Evolutionary conservation across 2,888 invertebrate species (phyloP).

Genomic region (Plebejus melissa): DNA sequence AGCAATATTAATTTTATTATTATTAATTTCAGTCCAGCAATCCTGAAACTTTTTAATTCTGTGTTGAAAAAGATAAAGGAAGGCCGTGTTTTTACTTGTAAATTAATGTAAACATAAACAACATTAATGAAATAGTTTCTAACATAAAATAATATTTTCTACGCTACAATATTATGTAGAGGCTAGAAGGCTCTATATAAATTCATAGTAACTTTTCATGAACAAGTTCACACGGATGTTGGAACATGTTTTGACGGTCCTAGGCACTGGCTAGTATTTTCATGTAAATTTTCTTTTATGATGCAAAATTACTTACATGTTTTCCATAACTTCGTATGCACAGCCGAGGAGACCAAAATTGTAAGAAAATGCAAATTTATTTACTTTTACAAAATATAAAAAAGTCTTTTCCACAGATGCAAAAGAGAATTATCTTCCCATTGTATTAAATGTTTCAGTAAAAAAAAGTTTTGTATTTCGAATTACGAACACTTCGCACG

Average conservation of each 20-base stretch:
- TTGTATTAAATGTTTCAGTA: conserved; percentile 35
- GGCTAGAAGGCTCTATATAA: neutral
- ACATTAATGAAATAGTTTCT: neutral
- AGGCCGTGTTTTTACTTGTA: neutral
- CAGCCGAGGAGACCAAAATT: conserved; percentile 42
- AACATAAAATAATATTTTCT: neutral
- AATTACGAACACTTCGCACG: conserved; percentile 51
- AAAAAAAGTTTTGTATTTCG: conserved; percentile 32
- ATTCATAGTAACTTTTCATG: neutral
- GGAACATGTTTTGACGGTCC: conserved; percentile 13
- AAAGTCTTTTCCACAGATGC: conserved; percentile 30
- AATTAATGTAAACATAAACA: too few relatives aligned
- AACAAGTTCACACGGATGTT: conserved; percentile 6
- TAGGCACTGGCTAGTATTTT: neutral
- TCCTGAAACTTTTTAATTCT: neutral
- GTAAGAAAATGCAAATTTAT: conserved; percentile 43
- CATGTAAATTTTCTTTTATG: conserved; percentile 29
- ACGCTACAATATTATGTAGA: neutral
- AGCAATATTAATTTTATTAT: neutral
- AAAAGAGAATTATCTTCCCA: conserved; percentile 42
- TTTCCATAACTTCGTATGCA: conserved; percentile 47
- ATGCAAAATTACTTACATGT: conserved; percentile 52
- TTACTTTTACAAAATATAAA: conserved; percentile 30
- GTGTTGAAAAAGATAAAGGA: neutral
- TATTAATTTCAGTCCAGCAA: neutral